phyloP scores from a whole-genome alignment of 2,797 vertebrate species.

The Echiichthys vipera region DNA sequence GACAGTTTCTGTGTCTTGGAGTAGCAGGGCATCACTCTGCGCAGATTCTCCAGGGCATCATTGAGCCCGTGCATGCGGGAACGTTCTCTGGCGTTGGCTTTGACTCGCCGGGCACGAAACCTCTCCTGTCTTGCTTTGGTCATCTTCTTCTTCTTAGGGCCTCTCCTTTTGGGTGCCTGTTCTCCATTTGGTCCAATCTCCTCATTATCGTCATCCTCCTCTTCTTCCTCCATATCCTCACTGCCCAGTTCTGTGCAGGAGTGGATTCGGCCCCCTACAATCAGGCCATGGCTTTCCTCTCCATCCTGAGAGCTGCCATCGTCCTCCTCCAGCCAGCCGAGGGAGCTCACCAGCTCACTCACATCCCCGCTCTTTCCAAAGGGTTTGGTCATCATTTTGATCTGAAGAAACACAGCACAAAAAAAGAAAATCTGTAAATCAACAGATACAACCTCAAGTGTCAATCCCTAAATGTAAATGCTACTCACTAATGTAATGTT shows the following conservation, averaged over 20 bases:
- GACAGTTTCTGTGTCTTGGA: constrained; percentile 98
- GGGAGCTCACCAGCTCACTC: constrained; percentile 88
- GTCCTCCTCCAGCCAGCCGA: constrained; percentile 90
- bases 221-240: constrained; percentile 87
- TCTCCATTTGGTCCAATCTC: constrained; percentile 87
- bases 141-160: constrained; percentile 99
- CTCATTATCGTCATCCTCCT: constrained; percentile 87
- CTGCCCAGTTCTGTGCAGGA: constrained; percentile 83
- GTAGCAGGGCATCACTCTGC: constrained; percentile 97
- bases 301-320: constrained; percentile 87
- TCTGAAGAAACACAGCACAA: constrained; percentile 69
- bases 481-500: neutral
- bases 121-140: constrained; percentile 95
- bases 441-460: neutral
- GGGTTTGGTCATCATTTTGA: constrained; percentile 88
- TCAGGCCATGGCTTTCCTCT: constrained; percentile 81
- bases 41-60: constrained; percentile 93
- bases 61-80: constrained; percentile 96
- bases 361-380: constrained; percentile 85
- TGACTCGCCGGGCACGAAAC: constrained; percentile 90
- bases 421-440: constrained; percentile 7
- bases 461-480: neutral
- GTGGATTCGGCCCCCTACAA: constrained; percentile 53
- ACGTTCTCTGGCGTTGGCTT: constrained; percentile 96
- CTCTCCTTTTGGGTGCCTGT: constrained; percentile 90